Conservation (phyloP, 23 tunicate genomes). For the Clavelina lepadiformis region DNA sequence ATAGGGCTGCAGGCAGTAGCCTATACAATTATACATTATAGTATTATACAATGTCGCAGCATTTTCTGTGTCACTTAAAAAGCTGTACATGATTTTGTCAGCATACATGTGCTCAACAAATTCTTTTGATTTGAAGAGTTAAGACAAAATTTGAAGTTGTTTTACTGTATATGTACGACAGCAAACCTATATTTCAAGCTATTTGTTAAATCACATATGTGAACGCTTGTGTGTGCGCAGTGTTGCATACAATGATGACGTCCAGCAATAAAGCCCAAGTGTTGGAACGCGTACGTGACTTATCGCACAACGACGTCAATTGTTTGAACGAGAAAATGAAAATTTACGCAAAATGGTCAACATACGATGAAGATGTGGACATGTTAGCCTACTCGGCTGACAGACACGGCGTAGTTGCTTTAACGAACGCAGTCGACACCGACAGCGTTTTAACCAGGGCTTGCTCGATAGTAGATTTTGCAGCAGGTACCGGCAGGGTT, state of each 20-base stretch:
- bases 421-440: not conserved
- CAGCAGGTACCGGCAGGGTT: slow-evolving; percentile 32
- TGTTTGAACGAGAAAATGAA: slow-evolving; percentile 11
- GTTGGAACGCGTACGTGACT: not conserved
- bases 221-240: no score
- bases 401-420: not conserved
- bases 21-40: no score
- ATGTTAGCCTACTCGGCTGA: slow-evolving; percentile 7
- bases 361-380: slow-evolving; percentile 5
- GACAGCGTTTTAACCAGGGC: not conserved
- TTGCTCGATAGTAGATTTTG: slow-evolving; percentile 17
- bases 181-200: no score
- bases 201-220: no score
- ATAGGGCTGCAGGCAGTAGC: no score
- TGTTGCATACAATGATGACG: not conserved
- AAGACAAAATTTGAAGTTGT: no score
- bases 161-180: no score
- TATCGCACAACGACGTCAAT: not conserved
- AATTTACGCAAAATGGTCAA: slow-evolving; percentile 3
- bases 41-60: no score
- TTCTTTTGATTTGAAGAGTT: no score
- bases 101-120: no score
- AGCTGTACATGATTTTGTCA: no score
- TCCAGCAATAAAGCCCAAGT: not conserved
- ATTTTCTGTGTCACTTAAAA: no score